A percentile compares a stretch with the other conserved stretches of the same genome.
phyloP scores from a whole-genome alignment of 2,888 invertebrate genomes.

The Melanotus villosus region DNA sequence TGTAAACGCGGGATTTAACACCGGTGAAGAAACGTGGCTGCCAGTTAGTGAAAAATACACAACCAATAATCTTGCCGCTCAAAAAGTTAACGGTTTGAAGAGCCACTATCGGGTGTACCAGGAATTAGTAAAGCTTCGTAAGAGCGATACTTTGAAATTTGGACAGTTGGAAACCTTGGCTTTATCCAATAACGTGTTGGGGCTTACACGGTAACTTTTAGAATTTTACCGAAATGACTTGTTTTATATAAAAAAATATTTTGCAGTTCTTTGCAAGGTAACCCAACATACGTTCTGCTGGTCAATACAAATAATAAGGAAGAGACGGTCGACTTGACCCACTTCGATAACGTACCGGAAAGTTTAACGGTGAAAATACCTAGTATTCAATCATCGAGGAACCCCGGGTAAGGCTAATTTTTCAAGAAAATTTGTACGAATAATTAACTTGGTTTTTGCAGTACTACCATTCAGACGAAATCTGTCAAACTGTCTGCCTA shows the following conservation, averaged over 20 bases:
- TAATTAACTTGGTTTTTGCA: neutral
- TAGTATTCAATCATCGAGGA: conserved; percentile 18
- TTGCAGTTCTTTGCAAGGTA: neutral
- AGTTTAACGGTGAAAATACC: conserved; percentile 28
- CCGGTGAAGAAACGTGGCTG: conserved; percentile 74
- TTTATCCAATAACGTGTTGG: conserved; percentile 6
- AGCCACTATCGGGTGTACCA: conserved; percentile 79
- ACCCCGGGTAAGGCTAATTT: conserved; percentile 20
- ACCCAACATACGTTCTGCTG: conserved; percentile 23
- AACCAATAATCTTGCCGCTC: conserved; percentile 72
- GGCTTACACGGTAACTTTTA: neutral
- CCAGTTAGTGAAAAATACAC: conserved; percentile 77
- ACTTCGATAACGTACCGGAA: neutral
- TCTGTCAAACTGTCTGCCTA: neutral
- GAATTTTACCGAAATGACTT: neutral
- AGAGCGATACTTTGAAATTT: conserved; percentile 68
- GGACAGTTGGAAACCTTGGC: conserved; percentile 73
- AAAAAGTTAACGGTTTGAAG: conserved; percentile 64
- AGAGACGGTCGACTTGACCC: conserved; percentile 11
- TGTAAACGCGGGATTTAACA: conserved; percentile 73
- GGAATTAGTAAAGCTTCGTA: conserved; percentile 71
- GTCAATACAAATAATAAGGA: conserved; percentile 9
- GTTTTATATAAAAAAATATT: neutral
- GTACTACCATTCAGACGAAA: neutral
- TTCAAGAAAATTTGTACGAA: neutral